Base-by-base conservation (phyloP, 2,888 invertebrate species). In the Mesorhabditis belari region DNA sequence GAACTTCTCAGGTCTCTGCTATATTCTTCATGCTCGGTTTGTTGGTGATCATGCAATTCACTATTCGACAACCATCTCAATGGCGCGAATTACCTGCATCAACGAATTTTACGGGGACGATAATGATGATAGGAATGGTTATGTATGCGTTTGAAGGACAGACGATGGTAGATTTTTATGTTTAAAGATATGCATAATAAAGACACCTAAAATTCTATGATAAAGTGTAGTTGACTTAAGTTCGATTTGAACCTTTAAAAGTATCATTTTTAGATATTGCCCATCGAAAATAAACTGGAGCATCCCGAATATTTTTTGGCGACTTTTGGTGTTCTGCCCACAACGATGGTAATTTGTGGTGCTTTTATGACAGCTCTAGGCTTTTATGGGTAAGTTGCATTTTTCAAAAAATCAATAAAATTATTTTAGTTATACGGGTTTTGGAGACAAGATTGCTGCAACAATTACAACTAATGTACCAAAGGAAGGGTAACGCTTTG, bases 111-210 rank as follows among this genome's bases (percentile, higher is more conserved):
- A 69, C 69, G 4, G 73, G 70, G 5, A 78, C 78, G 3, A 70
- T 81, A 52, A 74, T 71, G 52, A 73, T 79, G 73, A 75, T 80
- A 55, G 80, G 80, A 49, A 80, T 80, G 77, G 72, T 74, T 26
- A 80, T 80, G 80, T 80, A 80, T 61, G 69, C 80, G 0, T 80
- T 80, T 63, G 80, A 80, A 60, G 80, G 80, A 35, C 80, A 80
- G 62, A 80, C 80, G 1, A 81, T 80, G 80, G 76, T 77, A 25
- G 55, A 57, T 12, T n/a, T n/a, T n/a, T n/a, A n/a, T n/a, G n/a
- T n/a, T n/a, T n/a, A n/a, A n/a, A n/a, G n/a, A n/a, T n/a, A n/a
- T n/a, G n/a, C n/a, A n/a, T n/a, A n/a, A n/a, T n/a, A n/a, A n/a
- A n/a, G n/a, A n/a, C n/a, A n/a, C n/a, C n/a, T n/a, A n/a, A n/a